phyloP scores from a whole-genome alignment of 2,797 vertebrate species.

The Anabacerthia variegaticeps region DNA sequence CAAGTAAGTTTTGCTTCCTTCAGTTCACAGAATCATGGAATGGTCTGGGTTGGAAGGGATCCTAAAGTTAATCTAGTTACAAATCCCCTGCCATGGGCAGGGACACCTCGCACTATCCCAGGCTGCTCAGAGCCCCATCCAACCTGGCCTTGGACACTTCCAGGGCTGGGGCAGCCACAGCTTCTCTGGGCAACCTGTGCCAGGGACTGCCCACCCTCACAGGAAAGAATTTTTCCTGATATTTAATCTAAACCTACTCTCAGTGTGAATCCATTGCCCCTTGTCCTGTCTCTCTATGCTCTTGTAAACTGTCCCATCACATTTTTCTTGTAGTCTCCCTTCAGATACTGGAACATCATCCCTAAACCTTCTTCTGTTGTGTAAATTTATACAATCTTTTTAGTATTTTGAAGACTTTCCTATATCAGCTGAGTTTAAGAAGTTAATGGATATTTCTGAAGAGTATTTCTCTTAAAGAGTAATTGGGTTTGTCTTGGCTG shows the following conservation, averaged over 20 bases:
- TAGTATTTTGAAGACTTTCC: not conserved
- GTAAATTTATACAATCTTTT: not conserved
- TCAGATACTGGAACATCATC: not conserved
- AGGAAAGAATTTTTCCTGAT: not conserved
- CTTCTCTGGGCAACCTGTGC: not conserved
- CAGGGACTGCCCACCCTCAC: not conserved
- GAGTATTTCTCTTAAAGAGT: not conserved
- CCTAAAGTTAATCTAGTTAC: not conserved
- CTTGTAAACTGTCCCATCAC: not conserved
- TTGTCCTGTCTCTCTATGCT: not conserved
- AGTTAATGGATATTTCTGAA: not conserved
- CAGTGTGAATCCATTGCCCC: not conserved
- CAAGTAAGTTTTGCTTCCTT: not conserved
- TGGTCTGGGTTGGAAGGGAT: not conserved
- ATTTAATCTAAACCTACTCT: not conserved
- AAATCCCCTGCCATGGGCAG: not conserved
- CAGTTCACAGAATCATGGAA: not conserved
- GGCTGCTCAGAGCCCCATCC: not conserved
- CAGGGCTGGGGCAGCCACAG: not conserved
- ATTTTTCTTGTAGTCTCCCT: not conserved
- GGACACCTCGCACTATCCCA: rapidly evolving
- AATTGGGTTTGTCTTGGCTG: not conserved
- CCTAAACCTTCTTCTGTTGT: not conserved
- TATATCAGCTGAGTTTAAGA: not conserved
- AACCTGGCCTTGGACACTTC: not conserved